A percentile compares a stretch with the other conserved stretches of the same genome.
Evolutionary conservation across 2,797 vertebrate species (phyloP).

Genomic region (Trematomus bernacchii): DNA sequence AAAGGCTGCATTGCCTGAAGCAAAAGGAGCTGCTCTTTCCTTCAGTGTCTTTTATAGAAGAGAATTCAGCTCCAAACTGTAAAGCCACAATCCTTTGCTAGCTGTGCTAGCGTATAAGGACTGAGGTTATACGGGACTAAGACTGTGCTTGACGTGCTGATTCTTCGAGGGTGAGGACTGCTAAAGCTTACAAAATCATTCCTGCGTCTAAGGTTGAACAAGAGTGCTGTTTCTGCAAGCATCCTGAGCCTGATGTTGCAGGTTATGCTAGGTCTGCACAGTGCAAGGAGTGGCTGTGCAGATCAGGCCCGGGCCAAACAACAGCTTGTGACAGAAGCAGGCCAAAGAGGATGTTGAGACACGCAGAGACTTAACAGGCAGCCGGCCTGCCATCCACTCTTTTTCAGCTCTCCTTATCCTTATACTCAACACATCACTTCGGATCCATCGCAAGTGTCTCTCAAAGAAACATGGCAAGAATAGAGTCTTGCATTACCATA

Average conservation of each 20-base stretch:
- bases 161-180: slow-evolving; percentile 52
- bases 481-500: slow-evolving; percentile 44
- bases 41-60: slow-evolving; percentile 81
- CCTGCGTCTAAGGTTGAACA: slow-evolving; percentile 34
- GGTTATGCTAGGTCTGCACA: slow-evolving; percentile 71
- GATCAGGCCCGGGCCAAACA: slow-evolving; percentile 79
- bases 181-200: slow-evolving; percentile 58
- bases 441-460: slow-evolving; percentile 67
- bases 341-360: slow-evolving; percentile 82
- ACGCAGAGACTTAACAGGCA: slow-evolving; percentile 79
- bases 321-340: slow-evolving; percentile 87
- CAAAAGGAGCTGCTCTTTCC: slow-evolving; percentile 83
- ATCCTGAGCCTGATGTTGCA: slow-evolving; percentile 58
- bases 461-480: slow-evolving; percentile 48
- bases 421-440: slow-evolving; percentile 81
- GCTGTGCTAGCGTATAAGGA: slow-evolving; percentile 63
- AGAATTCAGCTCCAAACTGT: slow-evolving; percentile 81
- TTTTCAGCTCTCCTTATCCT: slow-evolving; percentile 80
- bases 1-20: slow-evolving; percentile 85
- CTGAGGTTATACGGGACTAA: slow-evolving; percentile 57
- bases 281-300: slow-evolving; percentile 63
- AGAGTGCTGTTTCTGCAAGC: slow-evolving; percentile 51
- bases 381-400: slow-evolving; percentile 81
- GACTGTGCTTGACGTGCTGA: slow-evolving; percentile 49
- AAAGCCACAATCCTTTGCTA: slow-evolving; percentile 75